A percentile compares a stretch with the other conserved stretches of the same genome.
Evolutionary conservation across 2,113 vertebrate species (phyloP).

Genomic region (Callaeas wilsoni): DNA sequence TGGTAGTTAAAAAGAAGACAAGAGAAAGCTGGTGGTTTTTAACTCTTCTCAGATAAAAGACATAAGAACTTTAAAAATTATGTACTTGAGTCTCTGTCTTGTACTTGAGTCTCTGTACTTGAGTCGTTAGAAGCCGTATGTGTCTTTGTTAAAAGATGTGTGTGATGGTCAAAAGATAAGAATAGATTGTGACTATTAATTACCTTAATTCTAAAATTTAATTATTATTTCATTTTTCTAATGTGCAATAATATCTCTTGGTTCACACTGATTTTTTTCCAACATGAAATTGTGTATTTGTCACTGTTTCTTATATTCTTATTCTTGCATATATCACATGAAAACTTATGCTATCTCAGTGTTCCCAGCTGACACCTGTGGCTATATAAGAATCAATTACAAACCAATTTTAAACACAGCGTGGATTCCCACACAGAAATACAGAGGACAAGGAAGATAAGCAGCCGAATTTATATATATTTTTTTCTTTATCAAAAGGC

Average conservation of each 20-base stretch:
- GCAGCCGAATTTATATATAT: not conserved
- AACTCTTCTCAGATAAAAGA: not conserved
- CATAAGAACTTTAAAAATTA: not conserved
- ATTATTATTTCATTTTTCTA: not conserved
- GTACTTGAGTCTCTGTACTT: not conserved
- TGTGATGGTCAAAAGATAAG: not conserved
- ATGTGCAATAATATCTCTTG: not conserved
- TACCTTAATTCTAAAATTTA: not conserved
- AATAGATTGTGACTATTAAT: not conserved
- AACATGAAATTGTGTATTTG: not conserved
- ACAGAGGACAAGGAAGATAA: not conserved
- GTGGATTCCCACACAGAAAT: not conserved
- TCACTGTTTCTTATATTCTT: not conserved
- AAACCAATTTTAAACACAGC: conserved; percentile 38
- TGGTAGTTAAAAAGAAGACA: not conserved
- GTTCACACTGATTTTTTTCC: not conserved
- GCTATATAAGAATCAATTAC: conserved; percentile 33
- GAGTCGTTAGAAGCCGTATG: not conserved
- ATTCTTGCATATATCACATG: not conserved
- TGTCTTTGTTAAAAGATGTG: not conserved
- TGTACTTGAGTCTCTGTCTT: not conserved
- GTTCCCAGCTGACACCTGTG: conserved; percentile 6
- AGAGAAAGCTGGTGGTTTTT: not conserved
- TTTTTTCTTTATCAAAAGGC: not conserved
- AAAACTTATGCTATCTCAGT: not conserved